Percentiles rank a stretch among this genome's conserved stretches.
Conservation (phyloP, 2,113 vertebrate species). For the Aleadryas rufinucha region DNA sequence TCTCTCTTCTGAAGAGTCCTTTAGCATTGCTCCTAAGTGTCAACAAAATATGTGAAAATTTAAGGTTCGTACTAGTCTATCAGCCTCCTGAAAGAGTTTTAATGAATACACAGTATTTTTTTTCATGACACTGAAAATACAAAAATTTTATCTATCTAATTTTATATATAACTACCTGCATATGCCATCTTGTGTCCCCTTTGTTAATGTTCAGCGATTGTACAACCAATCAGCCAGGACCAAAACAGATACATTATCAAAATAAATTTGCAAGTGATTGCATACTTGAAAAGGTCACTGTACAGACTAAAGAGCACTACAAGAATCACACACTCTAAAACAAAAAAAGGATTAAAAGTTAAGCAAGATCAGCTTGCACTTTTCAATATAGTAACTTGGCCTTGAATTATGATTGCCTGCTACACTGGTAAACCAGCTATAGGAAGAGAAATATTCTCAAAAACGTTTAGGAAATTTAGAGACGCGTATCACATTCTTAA, state of each 20-base stretch:
- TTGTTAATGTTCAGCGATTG: not conserved
- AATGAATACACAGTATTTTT: not conserved
- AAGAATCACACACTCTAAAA: not conserved
- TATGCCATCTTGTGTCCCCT: not conserved
- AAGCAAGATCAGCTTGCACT: not conserved
- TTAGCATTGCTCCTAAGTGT: not conserved
- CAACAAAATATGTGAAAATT: not conserved
- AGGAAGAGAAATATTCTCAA: not conserved
- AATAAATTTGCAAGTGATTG: not conserved
- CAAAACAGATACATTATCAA: not conserved
- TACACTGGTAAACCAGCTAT: not conserved
- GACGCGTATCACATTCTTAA: not conserved
- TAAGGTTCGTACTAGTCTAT: not conserved
- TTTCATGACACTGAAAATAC: not conserved
- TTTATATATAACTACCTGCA: not conserved
- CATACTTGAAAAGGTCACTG: not conserved
- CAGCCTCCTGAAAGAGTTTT: not conserved
- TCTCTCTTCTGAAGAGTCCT: not conserved
- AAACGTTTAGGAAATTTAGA: not conserved
- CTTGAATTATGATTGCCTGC: not conserved
- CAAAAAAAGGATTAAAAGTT: not conserved
- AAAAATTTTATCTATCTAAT: not conserved
- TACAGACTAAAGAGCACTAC: not conserved
- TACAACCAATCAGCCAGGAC: not conserved
- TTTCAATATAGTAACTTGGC: not conserved